Evolutionary conservation across 2,797 vertebrate genomes (phyloP).

Genomic region (Onychomys arenicola): DNA sequence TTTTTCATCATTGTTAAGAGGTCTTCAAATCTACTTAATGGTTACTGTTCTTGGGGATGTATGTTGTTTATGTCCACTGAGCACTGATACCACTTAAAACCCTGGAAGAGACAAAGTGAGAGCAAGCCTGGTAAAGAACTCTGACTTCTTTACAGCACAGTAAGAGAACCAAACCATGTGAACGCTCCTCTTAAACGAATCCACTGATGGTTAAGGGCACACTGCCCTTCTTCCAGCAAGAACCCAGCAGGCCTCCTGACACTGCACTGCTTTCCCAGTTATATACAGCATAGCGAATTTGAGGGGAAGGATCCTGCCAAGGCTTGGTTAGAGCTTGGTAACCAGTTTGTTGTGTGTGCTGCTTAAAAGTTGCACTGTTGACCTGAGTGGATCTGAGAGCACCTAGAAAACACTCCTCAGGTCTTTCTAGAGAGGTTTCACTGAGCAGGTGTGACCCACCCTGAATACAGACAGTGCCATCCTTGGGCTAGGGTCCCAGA

Average conservation of each 20-base stretch:
- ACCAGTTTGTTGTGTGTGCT: background rate
- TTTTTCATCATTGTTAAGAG: constrained; percentile 86
- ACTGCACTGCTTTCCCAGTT: background rate
- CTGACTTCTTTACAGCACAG: background rate
- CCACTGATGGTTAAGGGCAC: background rate
- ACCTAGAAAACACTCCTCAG: background rate
- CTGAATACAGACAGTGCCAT: background rate
- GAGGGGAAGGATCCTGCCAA: background rate
- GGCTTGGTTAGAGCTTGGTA: background rate
- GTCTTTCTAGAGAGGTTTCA: background rate
- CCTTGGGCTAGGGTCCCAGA: background rate
- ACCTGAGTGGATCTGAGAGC: background rate
- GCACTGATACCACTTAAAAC: constrained; percentile 41
- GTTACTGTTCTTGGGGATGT: constrained; percentile 83
- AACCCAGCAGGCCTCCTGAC: background rate
- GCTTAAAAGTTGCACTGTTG: background rate
- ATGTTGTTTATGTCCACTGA: constrained; percentile 80
- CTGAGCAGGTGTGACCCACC: background rate
- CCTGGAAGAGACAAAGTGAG: constrained; percentile 55
- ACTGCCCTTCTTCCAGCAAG: background rate
- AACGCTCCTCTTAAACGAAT: constrained; percentile 27
- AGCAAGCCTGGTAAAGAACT: constrained; percentile 6
- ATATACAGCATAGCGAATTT: background rate
- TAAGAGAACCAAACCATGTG: constrained; percentile 24
- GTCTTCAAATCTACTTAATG: constrained; percentile 84